Conservation (phyloP, 2,113 vertebrate genomes). For the Castor canadensis region DNA sequence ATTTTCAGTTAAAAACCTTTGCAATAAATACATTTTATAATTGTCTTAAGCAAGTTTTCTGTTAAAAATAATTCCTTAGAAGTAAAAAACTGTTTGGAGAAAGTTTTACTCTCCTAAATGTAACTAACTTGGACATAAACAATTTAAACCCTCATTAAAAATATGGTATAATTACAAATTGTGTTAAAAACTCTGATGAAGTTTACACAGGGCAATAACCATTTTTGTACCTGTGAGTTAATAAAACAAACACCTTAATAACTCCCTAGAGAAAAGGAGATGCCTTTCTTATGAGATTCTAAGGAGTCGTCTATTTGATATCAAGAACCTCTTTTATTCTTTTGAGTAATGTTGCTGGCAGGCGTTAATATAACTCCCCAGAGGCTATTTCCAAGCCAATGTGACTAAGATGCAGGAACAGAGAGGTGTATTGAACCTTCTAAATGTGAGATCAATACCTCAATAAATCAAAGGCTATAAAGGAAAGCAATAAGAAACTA, state of each 20-base stretch:
- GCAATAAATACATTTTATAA: background rate
- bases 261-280: background rate
- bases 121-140: background rate
- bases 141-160: background rate
- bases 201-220: background rate
- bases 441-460: background rate
- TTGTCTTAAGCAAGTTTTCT: background rate
- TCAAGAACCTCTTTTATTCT: background rate
- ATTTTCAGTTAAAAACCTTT: background rate
- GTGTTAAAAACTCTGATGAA: conserved; percentile 1
- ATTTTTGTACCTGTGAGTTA: background rate
- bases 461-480: background rate
- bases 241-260: conserved; percentile 36
- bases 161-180: background rate
- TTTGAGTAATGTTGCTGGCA: background rate
- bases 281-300: background rate
- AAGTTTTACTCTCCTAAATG: background rate
- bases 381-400: background rate
- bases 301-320: conserved; percentile 18
- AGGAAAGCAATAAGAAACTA: conserved; percentile 3
- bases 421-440: background rate
- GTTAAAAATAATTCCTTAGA: background rate
- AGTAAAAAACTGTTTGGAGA: background rate
- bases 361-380: background rate
- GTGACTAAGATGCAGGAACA: conserved; percentile 12